phyloP scores from a whole-genome alignment of 2,113 vertebrate genomes.

The Stegastes partitus region DNA sequence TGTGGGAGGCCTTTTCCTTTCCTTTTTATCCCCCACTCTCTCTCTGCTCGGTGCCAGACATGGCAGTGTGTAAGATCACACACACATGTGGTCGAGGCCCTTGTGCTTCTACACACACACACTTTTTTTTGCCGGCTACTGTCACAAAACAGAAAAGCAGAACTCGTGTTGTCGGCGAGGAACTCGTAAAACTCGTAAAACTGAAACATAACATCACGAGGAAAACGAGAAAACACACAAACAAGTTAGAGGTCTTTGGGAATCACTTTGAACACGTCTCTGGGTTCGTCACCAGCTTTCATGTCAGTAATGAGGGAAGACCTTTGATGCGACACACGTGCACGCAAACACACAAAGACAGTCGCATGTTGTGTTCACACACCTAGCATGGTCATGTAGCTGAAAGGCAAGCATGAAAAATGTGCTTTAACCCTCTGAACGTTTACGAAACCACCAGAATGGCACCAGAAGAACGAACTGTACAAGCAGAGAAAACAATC shows the following conservation, averaged over 20 bases:
- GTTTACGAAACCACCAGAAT: no score
- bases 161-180: slow-evolving; percentile 1
- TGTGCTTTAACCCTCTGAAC: no score
- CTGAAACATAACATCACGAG: neutral
- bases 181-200: slow-evolving; percentile 41
- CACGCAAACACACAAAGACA: neutral
- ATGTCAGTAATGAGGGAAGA: slow-evolving; percentile 45
- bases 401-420: neutral
- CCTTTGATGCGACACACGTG: slow-evolving; percentile 53
- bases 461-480: no score
- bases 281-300: slow-evolving; percentile 59
- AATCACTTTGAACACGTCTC: slow-evolving; percentile 48
- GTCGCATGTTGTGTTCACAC: no score
- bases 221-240: neutral
- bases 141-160: slow-evolving; percentile 21
- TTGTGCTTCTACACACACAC: slow-evolving; percentile 15
- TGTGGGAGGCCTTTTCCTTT: slow-evolving; percentile 73
- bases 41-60: slow-evolving; percentile 50
- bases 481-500: no score
- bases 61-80: slow-evolving; percentile 62
- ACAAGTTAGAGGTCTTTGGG: slow-evolving; percentile 16
- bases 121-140: slow-evolving; percentile 16
- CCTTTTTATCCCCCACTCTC: slow-evolving; percentile 60
- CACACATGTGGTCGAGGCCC: slow-evolving; percentile 42
- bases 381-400: no score